Evolutionary conservation across 2,113 vertebrate genomes (phyloP), one percentile per base, ranked within the genome.

Genomic region (Electrona antarctica): DNA sequence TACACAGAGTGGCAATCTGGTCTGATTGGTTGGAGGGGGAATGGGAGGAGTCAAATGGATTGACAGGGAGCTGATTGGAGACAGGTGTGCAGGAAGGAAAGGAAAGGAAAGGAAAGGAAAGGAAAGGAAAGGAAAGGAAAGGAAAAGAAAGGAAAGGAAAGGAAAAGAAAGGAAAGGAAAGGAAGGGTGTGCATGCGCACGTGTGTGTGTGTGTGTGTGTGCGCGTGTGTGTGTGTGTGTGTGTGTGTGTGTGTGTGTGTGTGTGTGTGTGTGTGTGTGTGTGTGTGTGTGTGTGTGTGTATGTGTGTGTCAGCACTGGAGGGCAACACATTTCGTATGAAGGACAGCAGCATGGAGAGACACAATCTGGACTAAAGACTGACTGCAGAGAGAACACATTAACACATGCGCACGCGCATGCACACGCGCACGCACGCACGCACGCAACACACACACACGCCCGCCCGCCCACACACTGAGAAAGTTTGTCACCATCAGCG

Each of bases 291-390:
- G 54, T 55, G 9, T 13, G 54, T n/a, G 9, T 13, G 54, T n/a
- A 6, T 55, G 29, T 70, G 41, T 58, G 46, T 56, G 52, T n/a
- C 14, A 12, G 11, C 54, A 7, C 54, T 29, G 13, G 71, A 85
- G 82, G 80, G 83, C 83, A 75, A 76, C 78, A 69, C 61, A 49
- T 64, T 69, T 66, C 29, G 51, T 70, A 59, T 84, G 80, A 87
- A 85, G 81, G 80, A 78, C 68, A 1, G 66, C 50, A n/a, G 21
- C 66, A 51, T 56, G 69, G 69, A 60, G 65, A 72, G 75, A 83
- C 81, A 76, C 81, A 77, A 81, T 78, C 86, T 80, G 67, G 48
- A 3, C 64, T 33, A 45, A 29, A 51, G 63, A 76, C 76, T 47
- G 64, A 45, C 71, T 41, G 50, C 78, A 62, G 69, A 80, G 63